These are phyloP conservation scores for Cerceris rybyensis DNA, from an alignment of 2,888 invertebrate species.

Conservation along the genomic window DNA sequence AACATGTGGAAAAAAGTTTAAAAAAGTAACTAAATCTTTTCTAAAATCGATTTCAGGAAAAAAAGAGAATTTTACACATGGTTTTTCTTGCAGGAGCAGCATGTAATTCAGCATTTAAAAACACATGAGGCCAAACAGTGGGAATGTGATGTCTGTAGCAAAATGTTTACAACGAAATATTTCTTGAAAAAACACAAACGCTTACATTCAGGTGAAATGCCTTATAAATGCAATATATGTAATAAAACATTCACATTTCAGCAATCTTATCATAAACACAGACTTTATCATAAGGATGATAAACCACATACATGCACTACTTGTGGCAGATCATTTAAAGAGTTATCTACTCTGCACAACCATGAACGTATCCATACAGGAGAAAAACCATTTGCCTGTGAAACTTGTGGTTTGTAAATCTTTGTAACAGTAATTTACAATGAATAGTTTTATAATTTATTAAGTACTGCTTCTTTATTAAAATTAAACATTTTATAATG, in stretches of 20 bases:
- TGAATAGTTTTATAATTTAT: not conserved
- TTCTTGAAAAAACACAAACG: slow-evolving; percentile 94
- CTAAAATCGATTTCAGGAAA: not conserved
- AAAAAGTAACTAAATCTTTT: slow-evolving; percentile 74
- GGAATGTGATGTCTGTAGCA: slow-evolving; percentile 93
- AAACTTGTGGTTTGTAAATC: slow-evolving; percentile 88
- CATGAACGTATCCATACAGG: slow-evolving; percentile 93
- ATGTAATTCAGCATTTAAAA: slow-evolving; percentile 82
- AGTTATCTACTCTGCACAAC: slow-evolving; percentile 92
- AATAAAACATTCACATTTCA: slow-evolving; percentile 94
- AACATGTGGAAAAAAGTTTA: slow-evolving; percentile 81
- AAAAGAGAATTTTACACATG: slow-evolving; percentile 2
- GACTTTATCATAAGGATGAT: slow-evolving; percentile 93
- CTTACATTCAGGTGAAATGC: slow-evolving; percentile 93
- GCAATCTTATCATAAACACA: slow-evolving; percentile 94
- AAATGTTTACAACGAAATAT: slow-evolving; percentile 94
- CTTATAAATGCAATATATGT: slow-evolving; percentile 91
- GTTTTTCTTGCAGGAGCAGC: slow-evolving; percentile 79
- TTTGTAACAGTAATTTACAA: slow-evolving; percentile 17
- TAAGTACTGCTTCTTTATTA: not conserved
- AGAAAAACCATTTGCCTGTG: slow-evolving; percentile 93
- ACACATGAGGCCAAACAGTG: slow-evolving; percentile 89
- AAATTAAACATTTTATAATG: slow-evolving; percentile 5
- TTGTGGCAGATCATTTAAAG: slow-evolving; percentile 93
- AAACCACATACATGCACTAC: slow-evolving; percentile 89